These are phyloP conservation scores for Aythya baeri DNA, from an alignment of 2,113 vertebrate genomes.

Conservation along the genomic window DNA sequence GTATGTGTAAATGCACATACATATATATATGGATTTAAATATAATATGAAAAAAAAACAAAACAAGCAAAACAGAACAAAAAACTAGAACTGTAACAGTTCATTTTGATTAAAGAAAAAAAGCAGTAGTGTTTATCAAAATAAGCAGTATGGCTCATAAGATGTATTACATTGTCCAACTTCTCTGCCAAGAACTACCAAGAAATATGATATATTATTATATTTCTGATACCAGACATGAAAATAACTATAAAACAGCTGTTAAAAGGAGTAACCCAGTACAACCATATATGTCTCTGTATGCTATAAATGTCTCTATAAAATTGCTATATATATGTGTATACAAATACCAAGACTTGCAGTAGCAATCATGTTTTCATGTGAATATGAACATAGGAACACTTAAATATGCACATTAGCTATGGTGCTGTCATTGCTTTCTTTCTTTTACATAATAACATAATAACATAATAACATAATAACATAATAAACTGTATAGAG, in stretches of 20 bases:
- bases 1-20: neutral
- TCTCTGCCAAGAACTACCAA: neutral
- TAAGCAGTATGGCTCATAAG: neutral
- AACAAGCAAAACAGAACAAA: neutral
- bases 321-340: neutral
- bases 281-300: neutral
- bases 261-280: neutral
- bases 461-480: too few relatives aligned
- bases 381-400: neutral
- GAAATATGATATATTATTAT: neutral
- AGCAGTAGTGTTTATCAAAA: neutral
- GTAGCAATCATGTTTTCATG: neutral
- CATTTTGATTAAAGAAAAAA: neutral
- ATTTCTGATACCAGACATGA: neutral
- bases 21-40: neutral
- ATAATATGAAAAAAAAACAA: neutral
- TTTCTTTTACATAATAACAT: neutral
- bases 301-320: neutral
- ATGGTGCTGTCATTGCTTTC: neutral
- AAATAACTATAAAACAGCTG: neutral
- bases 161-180: neutral
- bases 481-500: neutral
- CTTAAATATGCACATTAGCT: neutral
- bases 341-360: neutral
- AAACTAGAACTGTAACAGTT: neutral